phyloP scores from a whole-genome alignment of 2,888 invertebrate genomes.

The Serripes groenlandicus region DNA sequence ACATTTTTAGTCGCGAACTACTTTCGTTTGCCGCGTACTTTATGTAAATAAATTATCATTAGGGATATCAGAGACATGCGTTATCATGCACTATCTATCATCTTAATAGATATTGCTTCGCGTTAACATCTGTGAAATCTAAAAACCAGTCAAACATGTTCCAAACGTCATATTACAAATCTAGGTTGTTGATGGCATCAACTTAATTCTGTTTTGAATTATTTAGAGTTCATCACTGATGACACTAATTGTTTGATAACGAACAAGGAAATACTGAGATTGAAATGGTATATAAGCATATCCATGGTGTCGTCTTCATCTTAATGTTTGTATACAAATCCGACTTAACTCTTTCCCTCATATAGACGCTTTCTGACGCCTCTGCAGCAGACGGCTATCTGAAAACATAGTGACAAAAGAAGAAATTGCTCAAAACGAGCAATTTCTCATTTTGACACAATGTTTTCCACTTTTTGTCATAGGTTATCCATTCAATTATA shows the following conservation, averaged over 20 bases:
- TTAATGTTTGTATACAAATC: not conserved
- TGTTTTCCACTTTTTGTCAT: no score
- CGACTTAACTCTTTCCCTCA: not conserved
- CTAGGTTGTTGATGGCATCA: not conserved
- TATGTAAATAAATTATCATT: constrained; percentile 14
- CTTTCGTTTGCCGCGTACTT: not conserved
- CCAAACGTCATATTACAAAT: not conserved
- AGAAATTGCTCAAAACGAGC: no score
- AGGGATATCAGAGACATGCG: constrained; percentile 22
- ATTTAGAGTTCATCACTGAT: not conserved
- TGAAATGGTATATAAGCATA: not conserved
- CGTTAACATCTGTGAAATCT: constrained; percentile 11
- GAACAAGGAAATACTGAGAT: not conserved
- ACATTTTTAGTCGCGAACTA: no score
- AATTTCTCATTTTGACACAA: no score
- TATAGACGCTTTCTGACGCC: not conserved
- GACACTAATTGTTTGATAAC: not conserved
- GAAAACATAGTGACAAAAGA: not conserved
- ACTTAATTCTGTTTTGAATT: not conserved
- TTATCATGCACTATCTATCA: constrained; percentile 25
- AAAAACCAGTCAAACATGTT: not conserved
- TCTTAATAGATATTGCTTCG: constrained; percentile 14
- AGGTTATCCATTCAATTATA: no score
- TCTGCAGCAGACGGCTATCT: not conserved
- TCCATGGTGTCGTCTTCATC: not conserved